These are phyloP conservation scores for Cheilosia vulpina DNA, from an alignment of 2,888 invertebrate species.

Conservation along the genomic window DNA sequence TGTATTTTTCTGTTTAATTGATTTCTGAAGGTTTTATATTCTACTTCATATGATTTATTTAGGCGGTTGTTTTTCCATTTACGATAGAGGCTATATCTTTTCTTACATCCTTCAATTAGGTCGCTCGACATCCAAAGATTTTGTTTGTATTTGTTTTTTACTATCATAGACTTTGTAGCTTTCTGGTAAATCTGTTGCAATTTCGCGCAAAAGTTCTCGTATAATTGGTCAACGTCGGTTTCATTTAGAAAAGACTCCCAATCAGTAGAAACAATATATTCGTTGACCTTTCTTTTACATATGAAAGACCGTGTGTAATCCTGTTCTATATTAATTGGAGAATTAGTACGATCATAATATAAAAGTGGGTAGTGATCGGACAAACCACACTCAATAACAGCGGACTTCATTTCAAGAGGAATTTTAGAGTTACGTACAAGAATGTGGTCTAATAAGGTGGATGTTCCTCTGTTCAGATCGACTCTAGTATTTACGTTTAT, in stretches of 20 bases:
- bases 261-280: constrained; percentile 2
- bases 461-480: constrained; percentile 6
- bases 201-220: not conserved
- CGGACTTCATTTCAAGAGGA: not conserved
- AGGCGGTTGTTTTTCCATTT: constrained; percentile 14
- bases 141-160: not conserved
- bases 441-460: constrained; percentile 6
- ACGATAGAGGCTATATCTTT: constrained; percentile 5
- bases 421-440: constrained; percentile 4
- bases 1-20: constrained; percentile 1
- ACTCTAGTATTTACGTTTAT: constrained; percentile 5
- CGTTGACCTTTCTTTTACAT: not conserved
- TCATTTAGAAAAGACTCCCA: not conserved
- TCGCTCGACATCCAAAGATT: constrained; percentile 3
- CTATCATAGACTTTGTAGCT: constrained; percentile 1
- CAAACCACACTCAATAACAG: not conserved
- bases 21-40: constrained; percentile 1
- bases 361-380: constrained; percentile 10
- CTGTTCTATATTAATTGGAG: not conserved
- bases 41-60: not conserved
- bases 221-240: not conserved
- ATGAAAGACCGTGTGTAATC: not conserved
- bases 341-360: not conserved
- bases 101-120: not conserved
- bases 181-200: constrained; percentile 6